Percentiles rank a stretch among this genome's conserved stretches.
phyloP scores from a whole-genome alignment of 2,113 vertebrate genomes.

The Ovibos moschatus region DNA sequence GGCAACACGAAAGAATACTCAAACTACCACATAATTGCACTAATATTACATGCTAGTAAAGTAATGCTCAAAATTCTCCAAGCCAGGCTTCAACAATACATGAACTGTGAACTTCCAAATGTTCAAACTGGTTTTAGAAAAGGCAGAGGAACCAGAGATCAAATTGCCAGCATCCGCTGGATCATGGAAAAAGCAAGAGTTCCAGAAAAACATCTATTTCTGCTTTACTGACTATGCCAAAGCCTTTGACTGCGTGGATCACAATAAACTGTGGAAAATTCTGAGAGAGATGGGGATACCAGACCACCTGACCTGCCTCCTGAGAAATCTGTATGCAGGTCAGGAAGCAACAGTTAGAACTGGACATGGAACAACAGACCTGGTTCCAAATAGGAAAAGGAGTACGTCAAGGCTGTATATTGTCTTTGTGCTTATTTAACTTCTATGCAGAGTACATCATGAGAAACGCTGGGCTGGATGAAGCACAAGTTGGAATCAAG shows the following conservation, averaged over 20 bases:
- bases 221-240: no score
- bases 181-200: no score
- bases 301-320: no score
- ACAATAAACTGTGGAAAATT: no score
- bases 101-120: background rate
- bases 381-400: background rate
- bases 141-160: background rate
- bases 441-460: background rate
- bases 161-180: no score
- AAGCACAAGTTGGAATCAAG: background rate
- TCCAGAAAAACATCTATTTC: no score
- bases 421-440: background rate
- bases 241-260: no score
- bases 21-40: background rate
- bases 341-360: no score
- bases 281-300: no score
- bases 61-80: background rate
- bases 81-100: background rate
- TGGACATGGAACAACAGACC: no score
- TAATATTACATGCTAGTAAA: background rate
- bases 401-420: background rate
- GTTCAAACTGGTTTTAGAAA: background rate
- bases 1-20: background rate
- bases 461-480: rapidly evolving
- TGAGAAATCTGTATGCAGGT: no score